Evolutionary conservation across 2,797 vertebrate species (phyloP), one percentile per base, ranked within the genome.

Genomic region (Thaleichthys pacificus): DNA sequence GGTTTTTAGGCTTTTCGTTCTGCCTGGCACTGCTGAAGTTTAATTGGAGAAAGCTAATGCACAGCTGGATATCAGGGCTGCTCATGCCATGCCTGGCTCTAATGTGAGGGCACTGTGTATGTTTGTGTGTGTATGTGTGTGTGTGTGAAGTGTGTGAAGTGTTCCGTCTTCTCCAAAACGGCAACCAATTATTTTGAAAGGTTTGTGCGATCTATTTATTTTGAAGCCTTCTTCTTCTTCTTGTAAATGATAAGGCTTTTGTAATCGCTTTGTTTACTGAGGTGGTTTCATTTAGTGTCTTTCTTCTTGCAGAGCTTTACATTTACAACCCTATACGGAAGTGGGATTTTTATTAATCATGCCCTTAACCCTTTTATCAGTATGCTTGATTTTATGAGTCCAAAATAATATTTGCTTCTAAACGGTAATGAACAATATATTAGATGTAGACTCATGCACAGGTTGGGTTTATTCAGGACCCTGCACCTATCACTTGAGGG

Each of bases 1-100:
- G 84, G 74, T 88, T 89, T 88, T 89, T 87, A 82, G 82, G 79
- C 80, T 82, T 83, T 86, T 87, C 76, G 77, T 85, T 90, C 79
- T 84, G 82, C 85, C 75, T 66, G 82, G 78, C 73, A 88, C 61
- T 82, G 80, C 77, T 81, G 84, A 73, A 47, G 75, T 91, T 90
- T 92, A 90, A 92, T 89, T 90, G 89, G 82, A 86, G 81, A 85
- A 84, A 65, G 82, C 78, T 85, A 87, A 91, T 85, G 74, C 85
- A 71, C 88, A 87, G 86, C 85, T 89, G 87, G 87, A 85, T 77
- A 82, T 60, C 21, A 11, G 47, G 19, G 62, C 22, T 28, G 32
- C 11, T 28, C 9, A 49, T 12, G n/a, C 42, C 32, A 30, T 66
- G 68, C 35, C 68, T 57, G 32, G 6, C 57, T 68, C 35, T 57